Evolutionary conservation across 2,888 invertebrate genomes (phyloP).

Genomic region (Drosophila rubida): DNA sequence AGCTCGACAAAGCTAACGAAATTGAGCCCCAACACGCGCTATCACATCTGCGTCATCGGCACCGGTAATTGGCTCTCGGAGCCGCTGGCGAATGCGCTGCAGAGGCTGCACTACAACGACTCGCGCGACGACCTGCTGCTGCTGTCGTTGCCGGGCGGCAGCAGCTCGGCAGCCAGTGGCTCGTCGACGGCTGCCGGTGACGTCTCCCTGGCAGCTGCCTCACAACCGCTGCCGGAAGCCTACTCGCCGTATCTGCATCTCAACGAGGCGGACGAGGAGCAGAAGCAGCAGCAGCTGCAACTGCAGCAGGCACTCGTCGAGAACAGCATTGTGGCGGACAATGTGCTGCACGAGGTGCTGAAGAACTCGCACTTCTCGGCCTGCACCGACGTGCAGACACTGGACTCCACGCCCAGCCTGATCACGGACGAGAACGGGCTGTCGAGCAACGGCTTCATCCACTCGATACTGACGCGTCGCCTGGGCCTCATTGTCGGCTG

Average conservation of each 20-base stretch:
- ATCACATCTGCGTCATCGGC: conserved; percentile 95
- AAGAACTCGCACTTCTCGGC: conserved; percentile 90
- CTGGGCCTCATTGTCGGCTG: conserved; percentile 94
- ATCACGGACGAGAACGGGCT: conserved; percentile 86
- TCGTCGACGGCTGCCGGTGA: conserved; percentile 7
- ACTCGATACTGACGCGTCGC: conserved; percentile 91
- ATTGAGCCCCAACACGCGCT: conserved; percentile 91
- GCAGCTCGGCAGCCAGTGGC: too few species aligned
- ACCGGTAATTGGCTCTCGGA: conserved; percentile 90
- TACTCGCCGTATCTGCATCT: conserved; percentile 67
- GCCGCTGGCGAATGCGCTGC: conserved; percentile 81
- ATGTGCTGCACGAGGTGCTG: conserved; percentile 86
- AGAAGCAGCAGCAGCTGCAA: conserved; percentile 37
- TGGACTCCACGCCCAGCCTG: conserved; percentile 89
- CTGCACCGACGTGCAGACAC: conserved; percentile 91
- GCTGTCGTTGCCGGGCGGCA: neutral
- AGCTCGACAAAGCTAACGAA: conserved; percentile 91
- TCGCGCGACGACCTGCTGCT: conserved; percentile 67
- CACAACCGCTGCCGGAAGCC: conserved; percentile 53
- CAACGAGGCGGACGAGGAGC: conserved; percentile 45
- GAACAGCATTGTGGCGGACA: conserved; percentile 87
- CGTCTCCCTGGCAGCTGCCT: conserved; percentile 23
- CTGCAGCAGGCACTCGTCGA: conserved; percentile 69
- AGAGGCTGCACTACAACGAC: conserved; percentile 83
- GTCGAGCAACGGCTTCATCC: conserved; percentile 89